Conservation (phyloP, 23 tunicate genomes). For the Trididemnum clinides region DNA sequence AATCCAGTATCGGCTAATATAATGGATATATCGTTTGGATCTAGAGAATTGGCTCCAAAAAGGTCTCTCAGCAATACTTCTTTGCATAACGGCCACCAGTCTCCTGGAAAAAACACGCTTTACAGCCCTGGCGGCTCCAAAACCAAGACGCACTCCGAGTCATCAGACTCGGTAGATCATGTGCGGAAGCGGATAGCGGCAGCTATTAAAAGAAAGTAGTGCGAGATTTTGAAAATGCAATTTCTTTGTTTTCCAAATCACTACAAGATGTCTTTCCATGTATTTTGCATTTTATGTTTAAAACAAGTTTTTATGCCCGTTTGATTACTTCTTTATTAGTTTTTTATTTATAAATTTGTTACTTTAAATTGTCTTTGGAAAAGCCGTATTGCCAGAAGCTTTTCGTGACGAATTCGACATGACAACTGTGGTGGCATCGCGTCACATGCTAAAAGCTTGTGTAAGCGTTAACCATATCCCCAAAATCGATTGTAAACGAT, state of each 20-base stretch:
- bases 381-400: too few species aligned
- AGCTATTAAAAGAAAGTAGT: slow-evolving; percentile 85
- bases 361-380: too few species aligned
- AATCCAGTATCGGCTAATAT: slow-evolving; percentile 32
- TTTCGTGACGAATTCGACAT: too few species aligned
- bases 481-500: too few species aligned
- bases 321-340: too few species aligned
- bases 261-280: too few species aligned
- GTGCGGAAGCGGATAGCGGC: slow-evolving; percentile 81
- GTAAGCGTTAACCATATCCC: too few species aligned
- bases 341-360: too few species aligned
- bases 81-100: slow-evolving; percentile 4
- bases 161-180: slow-evolving; percentile 64
- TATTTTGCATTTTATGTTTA: too few species aligned
- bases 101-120: not conserved
- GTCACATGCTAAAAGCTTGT: too few species aligned
- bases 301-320: too few species aligned
- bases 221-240: not conserved
- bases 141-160: slow-evolving; percentile 44
- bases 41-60: not conserved
- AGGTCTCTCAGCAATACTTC: slow-evolving; percentile 34
- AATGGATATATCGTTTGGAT: slow-evolving; percentile 38
- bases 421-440: too few species aligned
- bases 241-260: not conserved
- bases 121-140: not conserved